Base-by-base conservation (phyloP, 2,888 invertebrate genomes). In the Microchrysa polita region DNA sequence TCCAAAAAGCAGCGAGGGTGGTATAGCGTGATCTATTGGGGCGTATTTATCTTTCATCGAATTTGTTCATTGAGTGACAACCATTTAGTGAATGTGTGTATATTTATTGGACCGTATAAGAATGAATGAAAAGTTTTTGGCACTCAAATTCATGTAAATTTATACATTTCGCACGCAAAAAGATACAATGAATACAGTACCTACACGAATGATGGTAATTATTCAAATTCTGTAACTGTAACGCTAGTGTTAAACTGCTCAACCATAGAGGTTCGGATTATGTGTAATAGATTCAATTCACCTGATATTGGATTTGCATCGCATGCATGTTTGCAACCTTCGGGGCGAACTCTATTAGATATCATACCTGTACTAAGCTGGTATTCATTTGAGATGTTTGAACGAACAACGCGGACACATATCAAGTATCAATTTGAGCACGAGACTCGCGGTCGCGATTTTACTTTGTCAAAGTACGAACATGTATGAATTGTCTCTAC, bases 211-310 rank as follows among this genome's bases (percentile, higher is more conserved):
- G 63, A 65, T 53, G 67, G 67, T 67, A 27, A 67, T 52, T 53
- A 67, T 44, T 67, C 52, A 67, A 52, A 67, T 67, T 67, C 67
- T 52, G 67, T n/a, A 67, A 67, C 52, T 52, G 5, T 27, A 52
- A 61, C 61, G 23, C 20, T 53, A 23, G 34, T 23, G 52, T 52
- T 53, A 67, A 67, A 52, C 53, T 67, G 27, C 23, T 67, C 67
- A 53, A 67, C 52, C 67, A 53, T 34, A 27, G 23, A 7, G 4
- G 27, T 34, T 5, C 27, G n/a, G n/a, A n/a, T 34, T 53, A 27
- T 22, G 27, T 20, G 67, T 23, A 27, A 67, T 67, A 53, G 67
- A 52, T 67, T n/a, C 53, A 67, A 34, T 67, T 16, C 53, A 67
- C 20, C 53, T 52, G 67, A 52, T 67, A 67, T 61, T 40, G 27